Base-by-base conservation (phyloP, 1,140 invertebrate species). In the Nomia melanderi region DNA sequence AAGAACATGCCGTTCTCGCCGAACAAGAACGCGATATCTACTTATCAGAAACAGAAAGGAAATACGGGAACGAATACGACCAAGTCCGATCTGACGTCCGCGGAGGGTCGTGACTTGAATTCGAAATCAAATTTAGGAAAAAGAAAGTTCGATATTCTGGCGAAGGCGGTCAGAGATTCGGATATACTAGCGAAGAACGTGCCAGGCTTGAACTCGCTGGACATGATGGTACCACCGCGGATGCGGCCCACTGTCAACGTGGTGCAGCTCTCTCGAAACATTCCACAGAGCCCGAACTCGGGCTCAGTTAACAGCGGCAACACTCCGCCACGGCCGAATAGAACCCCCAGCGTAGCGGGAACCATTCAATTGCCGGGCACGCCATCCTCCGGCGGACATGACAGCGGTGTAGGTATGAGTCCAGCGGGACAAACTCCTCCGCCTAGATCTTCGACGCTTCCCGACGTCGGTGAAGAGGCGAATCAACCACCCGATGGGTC, bases 191-290 rank as follows among this genome's bases (percentile, higher is more conserved):
- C 91, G 11, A 88, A 91, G 74, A 92, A 92, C 64, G 90, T 94
- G 27, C 93, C 93, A 17, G 93, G 93, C 36, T 77, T 94, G 44
- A 93, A 93, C 76, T 92, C 93, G 41, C 86, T 94, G 67, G 92
- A 94, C 56, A 93, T 94, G 91, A 93, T 94, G 77, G 88, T 93
- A 23, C 93, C 94, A 4, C 89, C 90, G 5, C 85, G 92, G 29
- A 89, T 93, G 9, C 90, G 93, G 60, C 90, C 93, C 1, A 94
- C 94, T 0, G 93, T 95, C 4, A 94, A 95, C 80, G 93, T 95
- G 0, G 94, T 95, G 2, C 94, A 94, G 77, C 84, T 94, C 14
- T 92, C 93, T 0, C 88, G 91, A 39, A 92, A 90, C 64, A 88
- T 92, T 71, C 87, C 89, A 12, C 91, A 91, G 39, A 92, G 90